These are phyloP conservation scores for Trachemys scripta DNA, from an alignment of 2,113 vertebrate species.

Conservation along the genomic window DNA sequence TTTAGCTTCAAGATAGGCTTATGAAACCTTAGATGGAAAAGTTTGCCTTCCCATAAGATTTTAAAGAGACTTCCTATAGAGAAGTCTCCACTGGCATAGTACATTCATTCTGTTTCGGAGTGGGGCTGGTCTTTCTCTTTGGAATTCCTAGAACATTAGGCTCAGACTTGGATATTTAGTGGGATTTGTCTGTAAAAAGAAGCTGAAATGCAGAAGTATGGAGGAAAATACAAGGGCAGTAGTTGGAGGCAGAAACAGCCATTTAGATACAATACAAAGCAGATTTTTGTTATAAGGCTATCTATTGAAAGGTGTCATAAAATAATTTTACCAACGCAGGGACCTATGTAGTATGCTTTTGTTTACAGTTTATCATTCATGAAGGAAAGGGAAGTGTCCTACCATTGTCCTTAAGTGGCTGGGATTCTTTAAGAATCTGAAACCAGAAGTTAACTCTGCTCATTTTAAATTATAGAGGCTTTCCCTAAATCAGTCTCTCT, in stretches of 20 bases:
- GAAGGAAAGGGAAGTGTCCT: not conserved
- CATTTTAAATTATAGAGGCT: not conserved
- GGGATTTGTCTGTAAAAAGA: slow-evolving; percentile 8
- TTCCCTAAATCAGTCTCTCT: not conserved
- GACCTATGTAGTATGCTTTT: not conserved
- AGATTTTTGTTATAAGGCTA: not conserved
- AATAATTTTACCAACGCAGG: slow-evolving; percentile 36
- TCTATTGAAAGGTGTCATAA: slow-evolving; percentile 19
- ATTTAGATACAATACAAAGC: not conserved
- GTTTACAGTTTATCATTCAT: not conserved
- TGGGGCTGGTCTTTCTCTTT: not conserved
- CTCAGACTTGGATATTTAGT: not conserved
- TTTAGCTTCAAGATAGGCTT: no score
- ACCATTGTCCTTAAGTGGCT: not conserved
- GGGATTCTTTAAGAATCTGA: slow-evolving; percentile 13
- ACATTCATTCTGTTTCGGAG: no score
- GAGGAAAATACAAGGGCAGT: not conserved
- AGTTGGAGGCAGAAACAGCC: slow-evolving; percentile 20
- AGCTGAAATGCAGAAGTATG: not conserved
- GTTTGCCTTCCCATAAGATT: no score
- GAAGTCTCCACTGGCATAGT: no score
- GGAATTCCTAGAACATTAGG: no score
- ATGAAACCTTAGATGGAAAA: no score
- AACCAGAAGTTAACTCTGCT: not conserved
- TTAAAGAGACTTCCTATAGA: no score